Evolutionary conservation across 2,113 vertebrate species (phyloP), one percentile per base, ranked within the genome.

Genomic region (Callospermophilus lateralis): DNA sequence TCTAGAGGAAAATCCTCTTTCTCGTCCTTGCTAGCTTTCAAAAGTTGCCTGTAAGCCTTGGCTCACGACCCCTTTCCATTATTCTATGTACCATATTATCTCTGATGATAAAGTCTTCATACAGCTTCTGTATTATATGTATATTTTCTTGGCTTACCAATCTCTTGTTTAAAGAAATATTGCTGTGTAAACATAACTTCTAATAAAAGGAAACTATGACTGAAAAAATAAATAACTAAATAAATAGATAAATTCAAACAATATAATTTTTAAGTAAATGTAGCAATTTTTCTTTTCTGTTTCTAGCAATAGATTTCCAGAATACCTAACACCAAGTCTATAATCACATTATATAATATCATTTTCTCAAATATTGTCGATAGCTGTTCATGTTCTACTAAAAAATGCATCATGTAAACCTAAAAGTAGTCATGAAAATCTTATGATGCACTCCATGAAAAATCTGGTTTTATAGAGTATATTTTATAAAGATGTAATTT

Each of bases 401-500:
- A 83, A 53, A 11, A 34, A 22, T 45, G 34, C 22, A 45, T 28
- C 9, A 10, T 55, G n/a, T 45, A 68, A 1, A 86, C 10, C 6
- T 63, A 28, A 19, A 32, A 65, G 24, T 78, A 19, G 22, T 51
- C n/a, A 83, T 84, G 45, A 42, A 77, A 76, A 4, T 3, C 42
- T 16, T 17, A 68, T 68, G 8, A 51, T 51, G 48, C 13, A 86
- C 30, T 48, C 6, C 4, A 73, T 79, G 12, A 37, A 67, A 72
- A 32, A 84, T 78, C 5, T 65, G 26, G 32, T 95, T 79, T 63
- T 63, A 30, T 10, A 55, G 4, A 48, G 65, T 12, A 68, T 24
- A 53, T 93, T 67, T 97, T 83, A 76, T 78, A 83, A 90, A 89
- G 12, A 39, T 11, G 61, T 42, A n/a, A 53, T 63, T 39, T 85